Conservation (phyloP, 2,113 vertebrate species). For the Platichthys stellatus region DNA sequence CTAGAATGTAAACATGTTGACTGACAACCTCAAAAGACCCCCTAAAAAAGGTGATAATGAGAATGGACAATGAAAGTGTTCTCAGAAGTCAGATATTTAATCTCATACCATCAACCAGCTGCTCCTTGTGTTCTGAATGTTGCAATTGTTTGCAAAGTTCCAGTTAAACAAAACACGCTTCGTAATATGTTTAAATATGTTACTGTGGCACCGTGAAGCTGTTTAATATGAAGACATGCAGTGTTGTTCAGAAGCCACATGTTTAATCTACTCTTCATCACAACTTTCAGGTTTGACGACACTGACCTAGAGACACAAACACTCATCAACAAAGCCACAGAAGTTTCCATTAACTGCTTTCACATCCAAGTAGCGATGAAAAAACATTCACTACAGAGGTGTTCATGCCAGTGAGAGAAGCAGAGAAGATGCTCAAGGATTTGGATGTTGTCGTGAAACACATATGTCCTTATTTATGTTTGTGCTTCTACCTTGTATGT, state of each 20-base stretch:
- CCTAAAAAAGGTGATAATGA: not conserved
- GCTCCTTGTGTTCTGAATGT: not conserved
- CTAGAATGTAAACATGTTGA: slow-evolving; percentile 11
- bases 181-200: not conserved
- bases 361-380: not conserved
- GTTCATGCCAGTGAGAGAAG: not conserved
- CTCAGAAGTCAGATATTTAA: not conserved
- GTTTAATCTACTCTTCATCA: not conserved
- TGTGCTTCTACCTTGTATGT: too few species aligned
- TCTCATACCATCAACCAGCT: not conserved
- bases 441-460: not conserved
- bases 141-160: not conserved
- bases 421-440: not conserved
- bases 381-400: not conserved
- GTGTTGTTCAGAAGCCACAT: not conserved
- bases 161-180: not conserved
- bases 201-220: not conserved
- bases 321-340: not conserved
- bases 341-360: not conserved
- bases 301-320: not conserved
- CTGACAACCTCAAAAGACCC: not conserved
- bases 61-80: not conserved
- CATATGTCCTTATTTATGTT: not conserved
- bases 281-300: not conserved
- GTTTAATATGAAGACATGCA: not conserved